Conservation (phyloP, 2,113 vertebrate species). For the Microtus montanus region DNA sequence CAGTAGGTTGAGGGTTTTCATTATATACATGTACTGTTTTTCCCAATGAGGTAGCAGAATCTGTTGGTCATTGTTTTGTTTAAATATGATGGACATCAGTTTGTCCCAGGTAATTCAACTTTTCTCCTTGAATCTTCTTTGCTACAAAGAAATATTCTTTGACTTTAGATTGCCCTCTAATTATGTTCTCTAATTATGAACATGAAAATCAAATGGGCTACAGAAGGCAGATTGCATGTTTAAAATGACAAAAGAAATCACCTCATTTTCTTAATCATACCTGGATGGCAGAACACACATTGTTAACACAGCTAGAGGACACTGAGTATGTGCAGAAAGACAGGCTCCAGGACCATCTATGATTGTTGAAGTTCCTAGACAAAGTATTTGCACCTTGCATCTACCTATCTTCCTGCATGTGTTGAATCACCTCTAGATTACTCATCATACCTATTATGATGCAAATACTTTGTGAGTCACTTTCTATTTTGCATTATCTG, state of each 20-base stretch:
- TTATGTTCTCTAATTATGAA: slow-evolving; percentile 19
- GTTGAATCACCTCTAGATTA: background rate
- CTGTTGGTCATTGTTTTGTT: background rate
- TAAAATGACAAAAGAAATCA: background rate
- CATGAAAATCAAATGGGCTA: background rate
- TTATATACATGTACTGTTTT: slow-evolving; percentile 1
- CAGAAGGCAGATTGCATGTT: background rate
- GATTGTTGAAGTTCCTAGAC: background rate
- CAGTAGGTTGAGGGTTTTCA: slow-evolving; percentile 11
- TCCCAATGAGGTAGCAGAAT: background rate
- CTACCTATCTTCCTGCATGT: background rate
- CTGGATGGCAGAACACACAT: background rate
- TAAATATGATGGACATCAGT: background rate
- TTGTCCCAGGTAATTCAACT: background rate
- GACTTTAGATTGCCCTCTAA: background rate
- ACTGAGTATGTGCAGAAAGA: background rate
- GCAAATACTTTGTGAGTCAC: background rate
- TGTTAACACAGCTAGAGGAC: background rate
- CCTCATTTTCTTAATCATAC: background rate
- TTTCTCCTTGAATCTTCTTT: background rate
- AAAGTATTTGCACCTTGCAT: background rate
- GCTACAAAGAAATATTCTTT: background rate
- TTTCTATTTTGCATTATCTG: background rate
- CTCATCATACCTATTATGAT: background rate
- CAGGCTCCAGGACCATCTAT: background rate